phyloP scores from a whole-genome alignment of 2,113 vertebrate species.

The Phalacrocorax pelagicus region DNA sequence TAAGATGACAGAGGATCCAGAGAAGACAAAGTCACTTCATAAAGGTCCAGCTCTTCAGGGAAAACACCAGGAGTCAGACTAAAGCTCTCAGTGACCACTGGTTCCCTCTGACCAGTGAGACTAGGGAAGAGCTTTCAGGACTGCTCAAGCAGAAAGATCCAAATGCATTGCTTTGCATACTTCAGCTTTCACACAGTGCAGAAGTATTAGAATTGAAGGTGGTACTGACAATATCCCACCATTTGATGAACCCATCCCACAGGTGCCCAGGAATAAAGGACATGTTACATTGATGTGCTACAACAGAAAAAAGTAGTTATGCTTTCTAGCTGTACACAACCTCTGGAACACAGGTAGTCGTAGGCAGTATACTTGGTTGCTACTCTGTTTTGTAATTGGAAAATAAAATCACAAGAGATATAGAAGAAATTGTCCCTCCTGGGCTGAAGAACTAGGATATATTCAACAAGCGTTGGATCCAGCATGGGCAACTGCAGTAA shows the following conservation, averaged over 20 bases:
- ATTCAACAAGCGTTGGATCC: neutral
- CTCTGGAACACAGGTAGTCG: neutral
- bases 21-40: neutral
- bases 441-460: neutral
- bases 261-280: neutral
- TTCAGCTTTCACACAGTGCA: neutral
- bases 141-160: neutral
- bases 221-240: neutral
- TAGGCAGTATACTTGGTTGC: neutral
- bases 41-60: neutral
- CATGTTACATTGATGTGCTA: neutral
- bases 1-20: neutral
- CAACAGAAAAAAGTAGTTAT: neutral
- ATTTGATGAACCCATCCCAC: neutral
- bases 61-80: neutral
- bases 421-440: neutral
- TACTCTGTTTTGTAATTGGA: neutral
- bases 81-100: neutral
- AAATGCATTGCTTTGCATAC: neutral
- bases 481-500: neutral
- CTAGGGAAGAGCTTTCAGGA: neutral
- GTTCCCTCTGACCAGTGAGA: neutral
- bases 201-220: neutral
- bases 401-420: too few relatives aligned
- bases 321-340: too few relatives aligned